Evolutionary conservation across 2,888 invertebrate species (phyloP), one percentile per base, ranked within the genome.

Genomic region (Drosophila mimetica): DNA sequence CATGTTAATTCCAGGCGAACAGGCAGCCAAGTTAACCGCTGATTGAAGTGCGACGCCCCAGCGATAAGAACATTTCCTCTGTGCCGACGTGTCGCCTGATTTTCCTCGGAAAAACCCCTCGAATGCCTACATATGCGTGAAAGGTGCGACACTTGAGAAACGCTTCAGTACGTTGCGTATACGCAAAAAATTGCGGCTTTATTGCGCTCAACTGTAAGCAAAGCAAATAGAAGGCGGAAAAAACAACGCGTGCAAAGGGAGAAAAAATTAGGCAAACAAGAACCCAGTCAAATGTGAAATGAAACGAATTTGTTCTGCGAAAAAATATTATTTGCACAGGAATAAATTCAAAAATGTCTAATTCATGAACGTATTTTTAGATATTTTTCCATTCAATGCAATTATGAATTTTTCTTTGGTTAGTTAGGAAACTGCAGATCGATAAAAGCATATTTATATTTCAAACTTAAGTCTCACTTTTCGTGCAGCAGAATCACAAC

Each of bases 1-100:
- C 85, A 86, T 89, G 83, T 89, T 86, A 88, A 85, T 85, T 85
- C 79, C 77, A 79, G 63, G 55, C 79, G 79, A 81, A 72, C 74
- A 74, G 76, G 76, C 85, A 84, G 72, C 54, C 57, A 75, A 65
- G 67, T 54, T 37, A 39, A 44, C 59, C 60, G 37, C 55, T 52
- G 79, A 85, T 85, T 87, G 89, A 89, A 85, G 82, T 76, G 88
- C 74, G 63, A 83, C 84, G 86, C 69, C 72, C 72, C 73, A 70
- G 52, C 75, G 84, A 84, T 84, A 84, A 88, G 88, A 74, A 75
- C 71, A 81, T 84, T 84, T 76, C 86, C 77, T 2, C 71, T 65
- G 74, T 67, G 71, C 48, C 75, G 71, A 81, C 83, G 79, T 85
- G 79, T 54, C 42, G 30, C 8, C 28, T 18, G 34, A 48, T 54